Evolutionary conservation across 2,113 vertebrate genomes (phyloP).

Genomic region (Phalacrocorax aristotelis): DNA sequence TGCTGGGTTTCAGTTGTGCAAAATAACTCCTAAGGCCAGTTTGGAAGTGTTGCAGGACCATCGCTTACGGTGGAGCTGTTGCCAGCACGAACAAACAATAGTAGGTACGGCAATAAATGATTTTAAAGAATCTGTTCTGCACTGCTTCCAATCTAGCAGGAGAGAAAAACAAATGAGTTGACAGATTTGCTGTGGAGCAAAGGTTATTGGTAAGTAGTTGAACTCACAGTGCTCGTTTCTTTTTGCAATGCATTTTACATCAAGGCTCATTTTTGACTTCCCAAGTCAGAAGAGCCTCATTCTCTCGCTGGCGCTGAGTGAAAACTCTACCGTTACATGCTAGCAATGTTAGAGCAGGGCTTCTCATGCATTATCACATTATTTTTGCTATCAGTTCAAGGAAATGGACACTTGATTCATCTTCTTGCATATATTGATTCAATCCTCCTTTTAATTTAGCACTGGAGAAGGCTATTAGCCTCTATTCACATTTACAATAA

Average conservation of each 20-base stretch:
- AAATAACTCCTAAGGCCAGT: not conserved
- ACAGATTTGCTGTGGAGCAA: not conserved
- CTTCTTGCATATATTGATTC: slow-evolving; percentile 40
- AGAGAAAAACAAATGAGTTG: not conserved
- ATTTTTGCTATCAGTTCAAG: slow-evolving; percentile 22
- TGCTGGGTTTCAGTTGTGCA: not conserved
- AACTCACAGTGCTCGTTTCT: fast-evolving
- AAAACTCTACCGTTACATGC: not conserved
- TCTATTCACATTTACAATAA: slow-evolving; percentile 18
- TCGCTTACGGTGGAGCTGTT: not conserved
- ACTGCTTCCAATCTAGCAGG: not conserved
- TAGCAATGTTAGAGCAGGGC: not conserved
- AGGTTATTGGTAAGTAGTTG: not conserved
- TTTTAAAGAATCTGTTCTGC: not conserved
- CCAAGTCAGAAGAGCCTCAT: not conserved
- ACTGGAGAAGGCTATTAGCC: slow-evolving; percentile 28
- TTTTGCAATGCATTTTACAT: not conserved
- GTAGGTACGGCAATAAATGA: not conserved
- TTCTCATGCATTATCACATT: not conserved
- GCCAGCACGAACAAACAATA: not conserved
- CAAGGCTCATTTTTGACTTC: not conserved
- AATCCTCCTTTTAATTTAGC: slow-evolving; percentile 47
- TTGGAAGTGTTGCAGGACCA: not conserved
- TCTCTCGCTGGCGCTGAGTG: not conserved
- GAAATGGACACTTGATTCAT: slow-evolving; percentile 60